Percentiles rank a stretch among this genome's conserved stretches.
These are phyloP conservation scores for Manis javanica DNA, from an alignment of 2,797 vertebrate genomes.

Conservation along the genomic window DNA sequence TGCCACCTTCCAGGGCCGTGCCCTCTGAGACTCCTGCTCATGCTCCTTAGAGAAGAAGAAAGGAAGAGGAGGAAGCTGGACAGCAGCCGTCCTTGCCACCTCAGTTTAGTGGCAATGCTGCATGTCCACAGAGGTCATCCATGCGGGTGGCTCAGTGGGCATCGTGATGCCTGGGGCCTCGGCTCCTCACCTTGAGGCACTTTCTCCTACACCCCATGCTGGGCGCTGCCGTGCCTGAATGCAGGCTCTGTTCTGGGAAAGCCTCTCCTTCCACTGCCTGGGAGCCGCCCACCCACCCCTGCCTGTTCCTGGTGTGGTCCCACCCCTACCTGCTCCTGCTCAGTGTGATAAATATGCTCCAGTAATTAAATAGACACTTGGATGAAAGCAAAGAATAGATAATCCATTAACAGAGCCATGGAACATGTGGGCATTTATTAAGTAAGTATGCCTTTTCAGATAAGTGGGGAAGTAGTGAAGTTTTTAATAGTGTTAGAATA, in stretches of 20 bases:
- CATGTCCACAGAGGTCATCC: neutral
- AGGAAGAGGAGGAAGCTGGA: neutral
- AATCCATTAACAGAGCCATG: neutral
- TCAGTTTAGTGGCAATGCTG: neutral
- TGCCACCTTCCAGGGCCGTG: neutral
- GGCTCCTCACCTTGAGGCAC: neutral
- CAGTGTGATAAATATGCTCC: neutral
- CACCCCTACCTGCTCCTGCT: neutral
- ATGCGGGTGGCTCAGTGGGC: neutral
- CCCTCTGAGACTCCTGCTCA: neutral
- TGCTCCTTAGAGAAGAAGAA: neutral
- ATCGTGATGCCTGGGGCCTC: neutral
- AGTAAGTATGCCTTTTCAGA: neutral
- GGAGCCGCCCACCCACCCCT: too few relatives aligned
- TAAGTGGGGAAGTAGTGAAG: neutral
- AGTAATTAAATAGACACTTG: neutral
- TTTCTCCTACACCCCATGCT: neutral
- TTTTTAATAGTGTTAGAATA: neutral
- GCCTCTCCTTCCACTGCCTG: neutral
- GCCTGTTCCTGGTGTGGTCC: neutral
- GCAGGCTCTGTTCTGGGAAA: neutral
- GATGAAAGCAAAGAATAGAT: neutral
- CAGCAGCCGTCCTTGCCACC: neutral
- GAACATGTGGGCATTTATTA: neutral
- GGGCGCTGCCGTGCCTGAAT: neutral